phyloP scores from a whole-genome alignment of 2,888 invertebrate genomes.

The Nesidiocoris tenuis region DNA sequence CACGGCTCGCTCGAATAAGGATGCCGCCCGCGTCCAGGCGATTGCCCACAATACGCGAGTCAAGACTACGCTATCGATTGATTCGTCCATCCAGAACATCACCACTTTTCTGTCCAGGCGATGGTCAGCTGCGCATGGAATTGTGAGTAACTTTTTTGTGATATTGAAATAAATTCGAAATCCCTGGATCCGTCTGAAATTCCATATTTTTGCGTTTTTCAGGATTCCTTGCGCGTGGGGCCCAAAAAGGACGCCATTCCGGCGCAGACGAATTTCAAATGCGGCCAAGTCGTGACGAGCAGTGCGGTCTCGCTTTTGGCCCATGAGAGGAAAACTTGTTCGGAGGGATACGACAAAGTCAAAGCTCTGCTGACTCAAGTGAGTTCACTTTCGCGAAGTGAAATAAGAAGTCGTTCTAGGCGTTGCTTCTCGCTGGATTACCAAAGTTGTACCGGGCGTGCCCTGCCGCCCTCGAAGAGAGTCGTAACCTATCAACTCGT shows the following conservation, averaged over 20 bases:
- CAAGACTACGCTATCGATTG: slow-evolving; percentile 69
- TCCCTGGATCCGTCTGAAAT: no score
- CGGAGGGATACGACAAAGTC: slow-evolving; percentile 39
- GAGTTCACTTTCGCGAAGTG: no score
- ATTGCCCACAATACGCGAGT: slow-evolving; percentile 88
- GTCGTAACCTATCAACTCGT: no score
- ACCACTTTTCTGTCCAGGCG: slow-evolving; percentile 71
- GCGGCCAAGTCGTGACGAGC: slow-evolving; percentile 74
- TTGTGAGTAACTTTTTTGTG: slow-evolving; percentile 26
- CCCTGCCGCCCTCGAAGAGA: no score
- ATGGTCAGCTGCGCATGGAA: slow-evolving; percentile 65
- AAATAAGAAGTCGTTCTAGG: no score
- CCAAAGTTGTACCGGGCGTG: no score
- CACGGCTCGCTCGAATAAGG: slow-evolving; percentile 72
- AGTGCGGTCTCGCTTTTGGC: slow-evolving; percentile 75
- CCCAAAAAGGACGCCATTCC: slow-evolving; percentile 65
- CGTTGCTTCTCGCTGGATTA: no score
- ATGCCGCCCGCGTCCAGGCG: slow-evolving; percentile 82
- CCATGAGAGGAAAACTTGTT: slow-evolving; percentile 70
- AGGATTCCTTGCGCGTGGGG: slow-evolving; percentile 53
- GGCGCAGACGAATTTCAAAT: slow-evolving; percentile 69
- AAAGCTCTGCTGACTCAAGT: slow-evolving; percentile 43
- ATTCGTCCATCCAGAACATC: slow-evolving; percentile 69
- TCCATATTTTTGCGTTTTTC: not conserved
- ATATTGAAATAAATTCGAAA: not conserved